Evolutionary conservation across 1,140 invertebrate species (phyloP), one percentile per base, ranked within the genome.

Genomic region (Sinonovacula constricta): DNA sequence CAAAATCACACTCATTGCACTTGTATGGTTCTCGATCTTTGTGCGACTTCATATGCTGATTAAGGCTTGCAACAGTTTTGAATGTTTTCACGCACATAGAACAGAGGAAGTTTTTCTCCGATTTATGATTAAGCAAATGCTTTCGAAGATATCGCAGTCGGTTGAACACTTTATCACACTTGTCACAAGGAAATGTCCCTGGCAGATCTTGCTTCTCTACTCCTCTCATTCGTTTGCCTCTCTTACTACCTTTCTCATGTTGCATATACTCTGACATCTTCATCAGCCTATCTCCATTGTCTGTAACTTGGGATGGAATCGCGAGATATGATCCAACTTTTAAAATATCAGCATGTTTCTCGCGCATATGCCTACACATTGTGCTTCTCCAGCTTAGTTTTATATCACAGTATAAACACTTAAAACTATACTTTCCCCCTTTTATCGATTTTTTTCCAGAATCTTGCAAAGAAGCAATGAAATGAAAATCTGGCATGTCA

Each of bases 1-100:
- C 71, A 65, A 90, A 90, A 71, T 84, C 81, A 83, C 89, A 90
- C 66, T 90, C 85, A 14, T 81, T 85, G 77, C 89, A 90, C 15
- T 76, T 62, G 68, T 85, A 90, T 0, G 71, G 39, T 36, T 80
- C 72, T 45, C 80, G 85, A n/a, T 85, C 83, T 56, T 84, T 75
- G 66, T 90, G 89, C 1, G 79, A 82, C 57, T 84, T 84, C 24
- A 82, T 77, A 69, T 90, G 89, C 3, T 80, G 77, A 7, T 57
- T 74, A 30, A 90, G 76, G 57, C 85, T 87, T 1, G 82, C 77
- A 30, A 79, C 69, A 14, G 85, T 88, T 66, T 89, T 90, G 71
- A 89, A 89, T 3, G 81, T 63, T 67, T 90, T 89, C 10, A 87
- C 88, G 76, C 89, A 90, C 28, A 82, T 79, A 31, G 86, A 83